Evolutionary conservation across 2,797 vertebrate genomes (phyloP).

Genomic region (Acanthiza pusilla): DNA sequence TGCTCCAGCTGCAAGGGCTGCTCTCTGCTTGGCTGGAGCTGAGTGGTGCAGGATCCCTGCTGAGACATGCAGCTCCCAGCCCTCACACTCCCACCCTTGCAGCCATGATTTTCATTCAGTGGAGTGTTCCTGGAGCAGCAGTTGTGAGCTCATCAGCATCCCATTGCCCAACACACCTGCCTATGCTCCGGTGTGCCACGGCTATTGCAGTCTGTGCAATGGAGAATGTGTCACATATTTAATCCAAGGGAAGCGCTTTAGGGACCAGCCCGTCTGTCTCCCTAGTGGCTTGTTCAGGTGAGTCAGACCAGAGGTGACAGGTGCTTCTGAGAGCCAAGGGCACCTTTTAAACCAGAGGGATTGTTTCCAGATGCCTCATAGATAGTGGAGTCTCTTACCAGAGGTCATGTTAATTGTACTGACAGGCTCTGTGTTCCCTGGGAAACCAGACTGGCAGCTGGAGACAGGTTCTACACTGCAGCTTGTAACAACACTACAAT

Average conservation of each 20-base stretch:
- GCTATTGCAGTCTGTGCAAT: fast-evolving
- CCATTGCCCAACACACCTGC: fast-evolving
- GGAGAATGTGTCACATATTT: fast-evolving
- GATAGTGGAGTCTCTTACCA: neutral
- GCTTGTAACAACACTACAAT: neutral
- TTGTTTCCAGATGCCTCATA: neutral
- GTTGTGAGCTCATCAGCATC: neutral
- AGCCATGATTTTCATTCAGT: neutral
- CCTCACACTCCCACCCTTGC: neutral
- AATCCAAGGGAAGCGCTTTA: neutral
- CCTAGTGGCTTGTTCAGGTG: neutral
- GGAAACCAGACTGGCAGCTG: neutral
- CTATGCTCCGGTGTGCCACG: fast-evolving
- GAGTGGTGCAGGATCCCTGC: neutral
- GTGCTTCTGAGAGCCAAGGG: neutral
- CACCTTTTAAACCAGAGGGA: neutral
- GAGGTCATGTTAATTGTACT: neutral
- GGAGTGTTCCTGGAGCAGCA: neutral
- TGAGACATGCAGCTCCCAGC: fast-evolving
- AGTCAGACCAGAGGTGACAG: neutral
- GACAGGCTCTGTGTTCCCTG: neutral
- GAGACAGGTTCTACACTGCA: neutral
- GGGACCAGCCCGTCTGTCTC: fast-evolving
- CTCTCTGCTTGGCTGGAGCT: neutral
- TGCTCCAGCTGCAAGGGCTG: neutral